phyloP scores from a whole-genome alignment of 2,113 vertebrate species.

The Stictonetta naevosa region DNA sequence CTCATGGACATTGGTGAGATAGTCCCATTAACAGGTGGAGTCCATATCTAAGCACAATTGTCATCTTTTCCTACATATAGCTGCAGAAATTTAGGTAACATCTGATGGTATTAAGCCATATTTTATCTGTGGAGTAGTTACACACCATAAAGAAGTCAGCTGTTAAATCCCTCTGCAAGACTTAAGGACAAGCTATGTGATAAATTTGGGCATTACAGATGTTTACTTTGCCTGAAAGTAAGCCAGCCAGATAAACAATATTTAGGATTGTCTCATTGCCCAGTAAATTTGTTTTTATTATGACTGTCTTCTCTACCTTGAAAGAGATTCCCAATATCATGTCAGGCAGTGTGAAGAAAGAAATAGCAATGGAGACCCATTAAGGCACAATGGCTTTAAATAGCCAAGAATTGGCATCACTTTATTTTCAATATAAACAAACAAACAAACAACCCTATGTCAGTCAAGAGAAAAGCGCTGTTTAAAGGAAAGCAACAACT shows the following conservation, averaged over 20 bases:
- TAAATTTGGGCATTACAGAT: background rate
- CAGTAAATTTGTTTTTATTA: background rate
- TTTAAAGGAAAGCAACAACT: background rate
- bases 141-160: background rate
- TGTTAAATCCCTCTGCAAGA: background rate
- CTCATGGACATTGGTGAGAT: rapidly evolving
- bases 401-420: background rate
- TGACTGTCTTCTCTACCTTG: background rate
- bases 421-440: background rate
- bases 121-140: background rate
- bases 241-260: background rate
- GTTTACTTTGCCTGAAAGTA: background rate
- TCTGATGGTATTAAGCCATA: background rate
- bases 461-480: background rate
- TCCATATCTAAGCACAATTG: background rate
- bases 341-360: background rate
- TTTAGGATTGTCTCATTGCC: background rate
- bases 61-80: background rate
- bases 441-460: too few relatives aligned
- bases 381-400: background rate
- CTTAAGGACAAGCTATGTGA: background rate
- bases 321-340: background rate
- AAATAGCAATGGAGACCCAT: background rate
- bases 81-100: background rate
- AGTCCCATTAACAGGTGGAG: background rate